Conservation (phyloP, 2,113 vertebrate genomes). For the Pseudopipra pipra region DNA sequence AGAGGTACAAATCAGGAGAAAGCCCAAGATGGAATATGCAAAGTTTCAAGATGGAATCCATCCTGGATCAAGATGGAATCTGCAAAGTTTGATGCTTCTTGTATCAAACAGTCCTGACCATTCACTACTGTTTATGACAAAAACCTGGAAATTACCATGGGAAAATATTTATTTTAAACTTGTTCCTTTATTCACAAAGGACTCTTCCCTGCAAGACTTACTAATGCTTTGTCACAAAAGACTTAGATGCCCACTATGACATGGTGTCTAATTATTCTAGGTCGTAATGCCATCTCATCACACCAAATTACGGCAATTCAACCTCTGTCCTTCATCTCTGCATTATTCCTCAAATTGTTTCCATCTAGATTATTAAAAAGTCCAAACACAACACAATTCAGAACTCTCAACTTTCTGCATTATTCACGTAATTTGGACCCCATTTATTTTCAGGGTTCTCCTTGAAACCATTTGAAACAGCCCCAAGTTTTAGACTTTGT, state of each 20-base stretch:
- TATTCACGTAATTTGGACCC: not conserved
- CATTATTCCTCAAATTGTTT: not conserved
- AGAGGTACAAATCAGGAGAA: not conserved
- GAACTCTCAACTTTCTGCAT: not conserved
- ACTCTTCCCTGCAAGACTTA: not conserved
- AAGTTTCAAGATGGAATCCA: not conserved
- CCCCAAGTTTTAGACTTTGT: not conserved
- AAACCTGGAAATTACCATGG: not conserved
- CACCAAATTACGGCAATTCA: not conserved
- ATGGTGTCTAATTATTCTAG: not conserved
- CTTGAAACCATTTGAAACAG: not conserved
- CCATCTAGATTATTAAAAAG: not conserved
- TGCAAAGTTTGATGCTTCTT: not conserved
- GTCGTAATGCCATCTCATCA: not conserved
- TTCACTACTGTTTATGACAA: not conserved
- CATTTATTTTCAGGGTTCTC: not conserved
- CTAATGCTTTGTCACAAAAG: not conserved
- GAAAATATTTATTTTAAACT: not conserved
- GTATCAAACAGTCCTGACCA: not conserved
- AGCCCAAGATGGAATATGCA: not conserved
- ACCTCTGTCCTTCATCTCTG: not conserved
- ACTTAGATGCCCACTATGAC: not conserved
- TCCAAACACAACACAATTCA: not conserved
- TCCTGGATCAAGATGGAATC: not conserved
- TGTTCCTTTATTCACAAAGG: not conserved